These are phyloP conservation scores for Lydus trimaculatus DNA, from an alignment of 2,888 invertebrate species.

Conservation along the genomic window DNA sequence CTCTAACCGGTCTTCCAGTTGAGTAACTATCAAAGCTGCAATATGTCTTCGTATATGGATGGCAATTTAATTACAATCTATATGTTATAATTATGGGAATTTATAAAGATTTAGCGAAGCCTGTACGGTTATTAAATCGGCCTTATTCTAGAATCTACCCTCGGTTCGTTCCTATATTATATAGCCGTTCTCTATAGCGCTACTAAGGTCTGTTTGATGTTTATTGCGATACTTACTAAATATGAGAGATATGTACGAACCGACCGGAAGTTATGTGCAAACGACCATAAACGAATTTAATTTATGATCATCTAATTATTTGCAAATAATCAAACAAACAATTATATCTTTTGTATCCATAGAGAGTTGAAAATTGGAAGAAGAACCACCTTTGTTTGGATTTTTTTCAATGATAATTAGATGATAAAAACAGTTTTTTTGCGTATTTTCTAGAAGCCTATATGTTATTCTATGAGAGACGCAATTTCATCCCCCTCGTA, in stretches of 20 bases:
- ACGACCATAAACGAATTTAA: slow-evolving; percentile 40
- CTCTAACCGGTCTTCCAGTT: slow-evolving; percentile 46
- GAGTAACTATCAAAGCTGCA: slow-evolving; percentile 51
- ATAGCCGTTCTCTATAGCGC: too few relatives aligned
- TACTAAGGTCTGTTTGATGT: slow-evolving; percentile 47
- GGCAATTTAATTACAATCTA: slow-evolving; percentile 60
- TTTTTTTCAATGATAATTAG: slow-evolving; percentile 8
- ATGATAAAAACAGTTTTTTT: too few relatives aligned
- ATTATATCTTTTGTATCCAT: neutral
- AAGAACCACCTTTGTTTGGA: neutral
- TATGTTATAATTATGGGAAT: slow-evolving; percentile 60
- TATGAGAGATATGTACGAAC: slow-evolving; percentile 34
- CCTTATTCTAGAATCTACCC: slow-evolving; percentile 42
- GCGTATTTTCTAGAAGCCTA: slow-evolving; percentile 14
- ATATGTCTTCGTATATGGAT: slow-evolving; percentile 53
- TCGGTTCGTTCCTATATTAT: slow-evolving; percentile 34
- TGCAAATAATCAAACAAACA: slow-evolving; percentile 40
- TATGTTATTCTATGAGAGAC: slow-evolving; percentile 21
- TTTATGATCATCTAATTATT: slow-evolving; percentile 50
- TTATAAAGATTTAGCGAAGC: slow-evolving; percentile 58
- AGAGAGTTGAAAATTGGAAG: neutral
- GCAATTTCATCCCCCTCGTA: slow-evolving; percentile 26
- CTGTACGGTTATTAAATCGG: slow-evolving; percentile 53
- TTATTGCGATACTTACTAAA: slow-evolving; percentile 50
- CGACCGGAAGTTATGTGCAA: slow-evolving; percentile 38